phyloP scores from a whole-genome alignment of 1,140 invertebrate genomes.

The Philotrypesis tridentata region DNA sequence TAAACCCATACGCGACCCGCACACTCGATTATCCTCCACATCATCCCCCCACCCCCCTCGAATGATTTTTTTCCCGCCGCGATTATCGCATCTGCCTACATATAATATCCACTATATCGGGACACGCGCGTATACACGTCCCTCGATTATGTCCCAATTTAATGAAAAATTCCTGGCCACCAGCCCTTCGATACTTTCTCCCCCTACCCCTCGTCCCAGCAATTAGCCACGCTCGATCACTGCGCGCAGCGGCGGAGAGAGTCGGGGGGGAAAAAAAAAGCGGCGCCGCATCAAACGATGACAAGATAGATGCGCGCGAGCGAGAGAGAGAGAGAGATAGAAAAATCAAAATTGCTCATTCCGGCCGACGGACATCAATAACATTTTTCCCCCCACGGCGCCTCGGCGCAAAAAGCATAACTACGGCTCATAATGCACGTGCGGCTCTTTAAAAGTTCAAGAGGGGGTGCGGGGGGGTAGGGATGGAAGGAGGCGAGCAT shows the following conservation, averaged over 20 bases:
- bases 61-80: neutral
- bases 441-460: conserved; percentile 6
- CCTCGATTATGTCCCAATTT: conserved; percentile 24
- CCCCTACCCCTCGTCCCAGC: conserved; percentile 2
- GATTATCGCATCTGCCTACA: neutral
- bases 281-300: conserved; percentile 34
- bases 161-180: conserved; percentile 42
- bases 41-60: neutral
- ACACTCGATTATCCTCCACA: no score
- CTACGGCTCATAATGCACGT: conserved; percentile 34
- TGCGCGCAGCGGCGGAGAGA: neutral
- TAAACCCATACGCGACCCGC: neutral
- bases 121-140: no score
- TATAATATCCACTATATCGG: no score
- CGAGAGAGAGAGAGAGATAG: neutral
- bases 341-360: conserved; percentile 52
- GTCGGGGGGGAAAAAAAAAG: conserved; percentile 6
- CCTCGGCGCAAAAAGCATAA: conserved; percentile 53
- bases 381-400: conserved; percentile 23
- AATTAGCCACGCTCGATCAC: conserved; percentile 40
- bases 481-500: conserved; percentile 47
- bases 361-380: conserved; percentile 49
- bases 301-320: conserved; percentile 40
- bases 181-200: neutral
- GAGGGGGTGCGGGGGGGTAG: conserved; percentile 10